A percentile compares a stretch with the other conserved stretches of the same genome.
phyloP scores from a whole-genome alignment of 2,888 invertebrate genomes.

The Phaonia tiefii region DNA sequence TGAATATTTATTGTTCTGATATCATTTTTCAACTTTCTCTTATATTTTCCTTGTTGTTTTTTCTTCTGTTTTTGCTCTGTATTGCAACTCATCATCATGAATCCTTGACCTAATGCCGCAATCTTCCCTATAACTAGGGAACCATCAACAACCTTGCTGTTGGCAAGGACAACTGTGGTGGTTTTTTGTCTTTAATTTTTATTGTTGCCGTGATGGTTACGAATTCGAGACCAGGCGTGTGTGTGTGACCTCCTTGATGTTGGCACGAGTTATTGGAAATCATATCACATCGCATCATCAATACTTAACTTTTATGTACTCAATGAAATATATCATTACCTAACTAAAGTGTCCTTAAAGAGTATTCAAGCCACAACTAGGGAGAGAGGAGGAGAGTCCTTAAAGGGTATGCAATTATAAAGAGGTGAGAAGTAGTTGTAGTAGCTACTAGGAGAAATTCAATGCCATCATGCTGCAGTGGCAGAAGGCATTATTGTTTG shows the following conservation, averaged over 20 bases:
- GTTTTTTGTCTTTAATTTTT: slow-evolving; percentile 35
- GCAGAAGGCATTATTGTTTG: too few relatives aligned
- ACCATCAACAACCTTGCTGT: slow-evolving; percentile 46
- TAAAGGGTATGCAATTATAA: too few relatives aligned
- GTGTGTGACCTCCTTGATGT: neutral
- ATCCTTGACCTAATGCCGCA: slow-evolving; percentile 56
- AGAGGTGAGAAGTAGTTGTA: too few relatives aligned
- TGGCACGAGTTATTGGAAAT: slow-evolving; percentile 47
- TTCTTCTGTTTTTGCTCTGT: too few relatives aligned
- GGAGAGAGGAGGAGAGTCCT: too few relatives aligned
- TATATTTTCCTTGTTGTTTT: too few relatives aligned
- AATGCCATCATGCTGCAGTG: too few relatives aligned
- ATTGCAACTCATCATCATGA: neutral
- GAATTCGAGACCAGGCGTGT: slow-evolving; percentile 29
- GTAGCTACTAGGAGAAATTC: too few relatives aligned
- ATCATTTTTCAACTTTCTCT: too few relatives aligned
- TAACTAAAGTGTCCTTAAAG: slow-evolving; percentile 4
- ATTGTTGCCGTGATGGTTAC: neutral
- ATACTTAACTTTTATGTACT: neutral
- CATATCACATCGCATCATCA: too few relatives aligned
- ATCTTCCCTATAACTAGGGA: slow-evolving; percentile 14
- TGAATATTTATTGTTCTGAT: too few relatives aligned
- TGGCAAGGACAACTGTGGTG: slow-evolving; percentile 25
- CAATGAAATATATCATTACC: neutral
- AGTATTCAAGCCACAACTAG: too few relatives aligned